Percentiles rank a stretch among this genome's conserved stretches.
These are phyloP conservation scores for Nothoprocta pentlandii DNA, from an alignment of 2,113 vertebrate species.

Conservation along the genomic window DNA sequence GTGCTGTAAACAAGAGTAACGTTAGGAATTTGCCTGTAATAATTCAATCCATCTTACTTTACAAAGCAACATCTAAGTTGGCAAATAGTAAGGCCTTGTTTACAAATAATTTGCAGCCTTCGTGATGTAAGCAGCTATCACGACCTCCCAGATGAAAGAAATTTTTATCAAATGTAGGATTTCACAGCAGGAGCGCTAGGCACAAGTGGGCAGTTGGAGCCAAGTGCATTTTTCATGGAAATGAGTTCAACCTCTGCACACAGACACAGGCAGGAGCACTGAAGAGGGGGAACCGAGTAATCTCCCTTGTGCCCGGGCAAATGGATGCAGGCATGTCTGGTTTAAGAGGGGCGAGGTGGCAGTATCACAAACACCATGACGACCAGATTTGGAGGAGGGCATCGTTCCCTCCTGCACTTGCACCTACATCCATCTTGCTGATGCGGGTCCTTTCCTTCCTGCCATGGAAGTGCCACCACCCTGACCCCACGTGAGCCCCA, in stretches of 20 bases:
- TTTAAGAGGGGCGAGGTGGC: fast-evolving
- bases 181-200: neutral
- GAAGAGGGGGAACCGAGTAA: neutral
- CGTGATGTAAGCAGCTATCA: neutral
- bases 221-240: neutral
- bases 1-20: constrained; percentile 60
- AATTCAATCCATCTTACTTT: constrained; percentile 59
- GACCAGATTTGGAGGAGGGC: neutral
- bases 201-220: neutral
- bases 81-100: constrained; percentile 25
- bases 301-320: neutral
- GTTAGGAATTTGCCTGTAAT: constrained; percentile 52
- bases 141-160: neutral
- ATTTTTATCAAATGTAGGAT: neutral
- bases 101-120: constrained; percentile 56
- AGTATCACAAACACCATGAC: neutral
- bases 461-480: too few species aligned
- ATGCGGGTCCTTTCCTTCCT: neutral
- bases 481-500: neutral
- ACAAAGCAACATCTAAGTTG: constrained; percentile 16
- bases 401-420: neutral
- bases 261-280: neutral
- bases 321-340: neutral
- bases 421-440: neutral
- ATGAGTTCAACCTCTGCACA: neutral